Conservation (phyloP, 2,888 invertebrate species). For the Campoplex capitator region DNA sequence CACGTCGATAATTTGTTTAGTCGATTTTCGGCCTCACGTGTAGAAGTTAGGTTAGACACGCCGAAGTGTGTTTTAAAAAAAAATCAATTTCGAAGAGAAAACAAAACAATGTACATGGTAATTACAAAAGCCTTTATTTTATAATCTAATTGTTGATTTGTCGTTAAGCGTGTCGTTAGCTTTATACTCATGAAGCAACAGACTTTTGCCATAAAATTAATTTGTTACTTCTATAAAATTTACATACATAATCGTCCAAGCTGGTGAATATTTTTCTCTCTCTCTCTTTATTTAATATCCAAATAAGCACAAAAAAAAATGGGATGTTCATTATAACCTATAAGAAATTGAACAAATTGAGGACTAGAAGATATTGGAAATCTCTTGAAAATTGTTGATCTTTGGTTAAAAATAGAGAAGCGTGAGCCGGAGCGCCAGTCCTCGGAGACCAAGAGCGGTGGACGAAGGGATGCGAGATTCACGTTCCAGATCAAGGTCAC, state of each 20-base stretch:
- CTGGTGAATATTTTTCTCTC: not conserved
- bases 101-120: not conserved
- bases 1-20: not conserved
- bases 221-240: not conserved
- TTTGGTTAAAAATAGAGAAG: slow-evolving; percentile 74
- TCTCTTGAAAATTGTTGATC: not conserved
- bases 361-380: no score
- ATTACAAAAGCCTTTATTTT: not conserved
- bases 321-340: no score
- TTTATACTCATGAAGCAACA: not conserved
- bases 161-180: not conserved
- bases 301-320: no score
- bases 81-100: not conserved
- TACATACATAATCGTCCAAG: not conserved
- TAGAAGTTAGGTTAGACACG: not conserved
- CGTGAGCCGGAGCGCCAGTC: slow-evolving; percentile 81
- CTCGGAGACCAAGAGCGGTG: slow-evolving; percentile 78
- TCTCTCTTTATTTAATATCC: no score
- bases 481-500: slow-evolving; percentile 83
- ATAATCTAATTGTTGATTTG: not conserved
- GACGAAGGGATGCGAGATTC: slow-evolving; percentile 80
- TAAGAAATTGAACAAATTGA: no score
- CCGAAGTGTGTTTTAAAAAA: not conserved
- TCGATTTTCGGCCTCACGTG: not conserved
- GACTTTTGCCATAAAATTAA: not conserved